Conservation (phyloP, 2,888 invertebrate species). For the Catocala fraxini region DNA sequence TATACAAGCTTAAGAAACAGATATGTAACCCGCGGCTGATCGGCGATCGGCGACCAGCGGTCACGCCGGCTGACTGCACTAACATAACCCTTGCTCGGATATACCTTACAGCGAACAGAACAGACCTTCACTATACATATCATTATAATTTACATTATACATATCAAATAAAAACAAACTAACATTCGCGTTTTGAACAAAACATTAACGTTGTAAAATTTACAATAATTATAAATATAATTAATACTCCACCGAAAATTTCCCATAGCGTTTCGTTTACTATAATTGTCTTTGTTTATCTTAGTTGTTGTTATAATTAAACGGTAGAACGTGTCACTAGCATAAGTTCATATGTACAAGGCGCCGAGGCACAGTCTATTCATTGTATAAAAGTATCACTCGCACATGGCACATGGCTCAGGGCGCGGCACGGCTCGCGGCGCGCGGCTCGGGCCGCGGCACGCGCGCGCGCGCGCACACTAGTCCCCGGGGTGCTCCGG, state of each 20-base stretch:
- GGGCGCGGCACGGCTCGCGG: conserved; percentile 59
- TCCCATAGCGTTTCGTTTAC: conserved; percentile 67
- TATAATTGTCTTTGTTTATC: conserved; percentile 79
- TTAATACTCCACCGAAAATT: conserved; percentile 78
- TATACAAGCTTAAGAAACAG: conserved; percentile 81
- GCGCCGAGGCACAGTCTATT: conserved; percentile 77
- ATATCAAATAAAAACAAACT: conserved; percentile 67
- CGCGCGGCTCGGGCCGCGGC: conserved; percentile 71
- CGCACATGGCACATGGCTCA: conserved; percentile 69
- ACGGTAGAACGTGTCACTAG: conserved; percentile 86
- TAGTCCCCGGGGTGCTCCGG: conserved; percentile 99
- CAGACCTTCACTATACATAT: conserved; percentile 56
- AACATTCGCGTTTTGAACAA: conserved; percentile 67
- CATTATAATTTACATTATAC: conserved; percentile 66
- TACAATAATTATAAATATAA: conserved; percentile 69
- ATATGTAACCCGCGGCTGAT: conserved; percentile 66
- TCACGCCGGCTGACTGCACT: conserved; percentile 31
- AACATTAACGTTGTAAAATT: conserved; percentile 74
- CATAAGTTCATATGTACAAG: conserved; percentile 81
- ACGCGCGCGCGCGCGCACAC: conserved; percentile 78
- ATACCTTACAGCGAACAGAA: conserved; percentile 49
- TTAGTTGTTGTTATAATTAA: conserved; percentile 73
- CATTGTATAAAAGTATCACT: conserved; percentile 82
- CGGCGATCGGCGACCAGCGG: neutral
- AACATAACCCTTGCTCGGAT: conserved; percentile 55